phyloP scores from a whole-genome alignment of 1,140 invertebrate species.

The Calliopsis andreniformis region DNA sequence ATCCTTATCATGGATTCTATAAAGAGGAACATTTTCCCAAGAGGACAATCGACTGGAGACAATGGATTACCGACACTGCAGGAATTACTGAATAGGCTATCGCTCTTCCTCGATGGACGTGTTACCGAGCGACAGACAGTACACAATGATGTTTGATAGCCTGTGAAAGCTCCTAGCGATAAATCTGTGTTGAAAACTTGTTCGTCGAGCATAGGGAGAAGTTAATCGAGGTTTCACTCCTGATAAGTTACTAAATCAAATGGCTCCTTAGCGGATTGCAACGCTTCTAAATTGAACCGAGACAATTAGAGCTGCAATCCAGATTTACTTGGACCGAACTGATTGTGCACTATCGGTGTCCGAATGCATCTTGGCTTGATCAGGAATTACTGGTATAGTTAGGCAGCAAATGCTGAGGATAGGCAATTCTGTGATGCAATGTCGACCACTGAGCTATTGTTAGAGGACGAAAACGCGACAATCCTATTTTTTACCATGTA shows the following conservation, averaged over 20 bases:
- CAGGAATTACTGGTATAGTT: neutral
- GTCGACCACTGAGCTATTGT: no score
- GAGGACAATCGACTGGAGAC: neutral
- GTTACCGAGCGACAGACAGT: neutral
- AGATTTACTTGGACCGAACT: neutral
- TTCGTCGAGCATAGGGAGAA: neutral
- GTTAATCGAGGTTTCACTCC: no score
- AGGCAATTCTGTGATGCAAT: no score
- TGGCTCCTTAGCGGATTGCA: neutral
- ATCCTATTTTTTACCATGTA: no score
- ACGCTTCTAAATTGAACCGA: neutral
- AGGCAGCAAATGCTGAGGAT: neutral
- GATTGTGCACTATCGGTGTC: neutral
- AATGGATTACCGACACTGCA: slow-evolving; percentile 24
- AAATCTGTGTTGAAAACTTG: slow-evolving; percentile 6
- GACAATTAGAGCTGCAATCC: neutral
- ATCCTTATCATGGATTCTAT: no score
- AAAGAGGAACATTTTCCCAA: no score
- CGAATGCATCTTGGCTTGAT: neutral
- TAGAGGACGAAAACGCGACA: no score
- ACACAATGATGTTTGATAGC: slow-evolving; percentile 5
- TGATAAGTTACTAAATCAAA: no score
- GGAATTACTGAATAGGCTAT: slow-evolving; percentile 33
- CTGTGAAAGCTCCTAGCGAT: neutral
- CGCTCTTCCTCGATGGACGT: slow-evolving; percentile 5